phyloP scores from a whole-genome alignment of 2,113 vertebrate genomes.

The Polyodon spathula region DNA sequence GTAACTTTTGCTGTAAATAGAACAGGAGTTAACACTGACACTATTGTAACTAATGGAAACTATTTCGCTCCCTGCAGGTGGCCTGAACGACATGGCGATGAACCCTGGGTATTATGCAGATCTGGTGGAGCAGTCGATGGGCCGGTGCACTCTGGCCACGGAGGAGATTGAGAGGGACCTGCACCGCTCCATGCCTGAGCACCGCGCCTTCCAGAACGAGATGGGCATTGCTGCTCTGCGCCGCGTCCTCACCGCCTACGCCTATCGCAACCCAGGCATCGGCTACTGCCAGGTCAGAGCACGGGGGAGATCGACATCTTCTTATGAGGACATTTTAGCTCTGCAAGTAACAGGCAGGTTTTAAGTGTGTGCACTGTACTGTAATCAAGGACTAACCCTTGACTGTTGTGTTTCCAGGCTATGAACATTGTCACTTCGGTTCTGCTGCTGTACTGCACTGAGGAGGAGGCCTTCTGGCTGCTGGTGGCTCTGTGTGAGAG shows the following conservation, averaged over 20 bases:
- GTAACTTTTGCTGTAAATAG: too few relatives aligned
- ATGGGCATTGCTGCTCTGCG: slow-evolving; percentile 87
- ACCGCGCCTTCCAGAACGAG: slow-evolving; percentile 92
- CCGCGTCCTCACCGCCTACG: slow-evolving; percentile 88
- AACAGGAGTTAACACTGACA: too few relatives aligned
- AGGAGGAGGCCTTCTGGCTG: slow-evolving; percentile 96
- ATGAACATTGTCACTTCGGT: slow-evolving; percentile 98
- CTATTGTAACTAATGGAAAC: not conserved
- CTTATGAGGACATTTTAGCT: too few relatives aligned
- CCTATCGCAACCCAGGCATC: slow-evolving; percentile 88
- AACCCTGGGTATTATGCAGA: slow-evolving; percentile 85
- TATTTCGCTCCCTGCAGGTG: slow-evolving; percentile 53
- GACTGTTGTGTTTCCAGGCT: slow-evolving; percentile 51
- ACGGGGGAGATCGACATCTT: too few relatives aligned
- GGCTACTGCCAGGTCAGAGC: slow-evolving; percentile 88
- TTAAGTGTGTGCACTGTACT: not conserved
- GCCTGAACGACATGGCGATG: slow-evolving; percentile 85
- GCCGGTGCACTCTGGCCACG: slow-evolving; percentile 76
- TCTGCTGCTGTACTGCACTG: slow-evolving; percentile 81
- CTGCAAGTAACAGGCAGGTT: too few relatives aligned
- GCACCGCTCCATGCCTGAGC: slow-evolving; percentile 97
- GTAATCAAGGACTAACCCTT: not conserved
- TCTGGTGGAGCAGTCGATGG: slow-evolving; percentile 78
- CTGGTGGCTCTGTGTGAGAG: slow-evolving; percentile 88
- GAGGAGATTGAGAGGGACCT: slow-evolving; percentile 96